Evolutionary conservation across 2,888 invertebrate genomes (phyloP).

Genomic region (Parthenolecanium corni): DNA sequence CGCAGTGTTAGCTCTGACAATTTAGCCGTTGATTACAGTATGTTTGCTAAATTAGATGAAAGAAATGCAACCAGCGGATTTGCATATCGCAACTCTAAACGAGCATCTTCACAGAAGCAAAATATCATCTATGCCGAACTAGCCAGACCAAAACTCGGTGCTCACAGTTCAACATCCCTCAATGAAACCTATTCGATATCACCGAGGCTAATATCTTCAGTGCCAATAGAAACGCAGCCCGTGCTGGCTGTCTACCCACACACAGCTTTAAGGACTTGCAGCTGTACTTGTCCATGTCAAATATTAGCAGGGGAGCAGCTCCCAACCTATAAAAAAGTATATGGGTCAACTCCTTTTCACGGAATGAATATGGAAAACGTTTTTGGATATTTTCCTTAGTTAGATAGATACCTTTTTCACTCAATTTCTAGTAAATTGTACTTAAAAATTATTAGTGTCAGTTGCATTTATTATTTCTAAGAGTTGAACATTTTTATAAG

Average conservation of each 20-base stretch:
- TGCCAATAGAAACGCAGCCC: neutral
- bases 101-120: neutral
- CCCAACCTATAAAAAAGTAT: neutral
- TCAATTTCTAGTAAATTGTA: too few species aligned
- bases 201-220: neutral
- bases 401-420: neutral
- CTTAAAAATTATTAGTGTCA: too few species aligned
- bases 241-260: slow-evolving; percentile 1
- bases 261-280: slow-evolving; percentile 6
- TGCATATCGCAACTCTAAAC: neutral
- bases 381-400: slow-evolving; percentile 31
- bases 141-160: slow-evolving; percentile 2
- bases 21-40: slow-evolving; percentile 44
- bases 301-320: slow-evolving; percentile 6
- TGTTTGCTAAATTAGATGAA: slow-evolving; percentile 21
- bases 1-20: slow-evolving; percentile 46
- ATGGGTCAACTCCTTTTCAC: slow-evolving; percentile 20
- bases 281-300: neutral
- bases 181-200: slow-evolving; percentile 8
- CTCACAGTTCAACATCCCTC: neutral
- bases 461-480: too few species aligned
- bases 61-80: too few species aligned
- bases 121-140: slow-evolving; percentile 21
- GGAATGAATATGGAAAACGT: slow-evolving; percentile 27
- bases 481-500: too few species aligned